Evolutionary conservation across 2,797 vertebrate genomes (phyloP).

Genomic region (Galaxias olidus): DNA sequence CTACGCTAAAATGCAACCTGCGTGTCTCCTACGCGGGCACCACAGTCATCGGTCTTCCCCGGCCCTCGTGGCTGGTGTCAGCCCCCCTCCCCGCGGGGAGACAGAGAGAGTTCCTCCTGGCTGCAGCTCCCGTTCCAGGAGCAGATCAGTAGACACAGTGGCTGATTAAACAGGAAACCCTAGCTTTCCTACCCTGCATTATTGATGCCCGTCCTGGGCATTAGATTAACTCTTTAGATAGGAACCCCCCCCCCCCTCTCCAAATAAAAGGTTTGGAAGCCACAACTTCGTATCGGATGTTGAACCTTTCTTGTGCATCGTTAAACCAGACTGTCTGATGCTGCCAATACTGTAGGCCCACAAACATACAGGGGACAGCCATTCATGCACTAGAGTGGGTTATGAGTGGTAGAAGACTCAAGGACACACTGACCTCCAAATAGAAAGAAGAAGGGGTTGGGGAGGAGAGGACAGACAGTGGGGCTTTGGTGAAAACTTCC

Average conservation of each 20-base stretch:
- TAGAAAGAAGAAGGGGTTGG: background rate
- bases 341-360: no score
- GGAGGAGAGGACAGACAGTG: slow-evolving; percentile 7
- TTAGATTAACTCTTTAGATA: background rate
- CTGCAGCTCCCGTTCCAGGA: slow-evolving; percentile 9
- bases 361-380: no score
- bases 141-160: slow-evolving; percentile 22
- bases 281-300: no score
- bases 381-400: no score
- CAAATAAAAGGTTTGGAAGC: no score
- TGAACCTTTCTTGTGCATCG: no score
- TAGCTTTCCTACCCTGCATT: slow-evolving; percentile 41
- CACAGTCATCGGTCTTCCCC: background rate
- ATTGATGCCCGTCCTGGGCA: slow-evolving; percentile 39
- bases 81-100: background rate
- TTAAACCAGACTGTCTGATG: no score
- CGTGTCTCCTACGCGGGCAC: no score
- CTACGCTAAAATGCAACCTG: no score
- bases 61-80: background rate
- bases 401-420: slow-evolving; percentile 9
- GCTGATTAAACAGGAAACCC: slow-evolving; percentile 43
- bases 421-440: slow-evolving; percentile 36
- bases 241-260: background rate
- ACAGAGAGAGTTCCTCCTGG: slow-evolving; percentile 3
- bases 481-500: slow-evolving; percentile 7